Conservation (phyloP, 2,888 invertebrate species). For the Coenonympha arcania region DNA sequence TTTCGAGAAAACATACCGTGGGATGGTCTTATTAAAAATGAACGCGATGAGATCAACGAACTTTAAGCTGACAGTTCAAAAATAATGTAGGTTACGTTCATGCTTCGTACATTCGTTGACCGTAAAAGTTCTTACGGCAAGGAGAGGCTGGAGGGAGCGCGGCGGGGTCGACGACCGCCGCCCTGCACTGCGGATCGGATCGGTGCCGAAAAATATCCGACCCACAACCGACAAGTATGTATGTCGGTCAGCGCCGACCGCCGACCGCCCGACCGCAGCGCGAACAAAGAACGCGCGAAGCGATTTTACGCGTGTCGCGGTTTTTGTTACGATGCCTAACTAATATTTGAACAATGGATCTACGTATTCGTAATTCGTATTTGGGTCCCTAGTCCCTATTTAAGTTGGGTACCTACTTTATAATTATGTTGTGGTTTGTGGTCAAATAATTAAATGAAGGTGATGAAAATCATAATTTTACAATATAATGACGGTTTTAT, state of each 20-base stretch:
- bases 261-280: slow-evolving; percentile 54
- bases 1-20: slow-evolving; percentile 57
- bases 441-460: too few relatives aligned
- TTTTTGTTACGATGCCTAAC: slow-evolving; percentile 1
- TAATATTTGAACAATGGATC: neutral
- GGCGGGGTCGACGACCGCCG: slow-evolving; percentile 49
- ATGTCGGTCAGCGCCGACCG: slow-evolving; percentile 66
- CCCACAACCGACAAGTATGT: slow-evolving; percentile 60
- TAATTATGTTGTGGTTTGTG: too few relatives aligned
- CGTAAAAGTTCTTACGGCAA: slow-evolving; percentile 70
- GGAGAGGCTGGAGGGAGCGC: slow-evolving; percentile 38
- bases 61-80: slow-evolving; percentile 72
- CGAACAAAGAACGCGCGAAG: slow-evolving; percentile 55
- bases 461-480: too few relatives aligned
- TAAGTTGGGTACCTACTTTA: too few relatives aligned
- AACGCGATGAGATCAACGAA: slow-evolving; percentile 64
- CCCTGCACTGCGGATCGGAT: slow-evolving; percentile 58
- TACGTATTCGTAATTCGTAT: neutral
- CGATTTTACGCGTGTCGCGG: slow-evolving; percentile 10
- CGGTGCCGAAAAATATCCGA: slow-evolving; percentile 71
- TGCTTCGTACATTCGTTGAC: slow-evolving; percentile 68
- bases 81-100: slow-evolving; percentile 74
- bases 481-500: too few relatives aligned
- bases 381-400: too few relatives aligned
- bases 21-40: slow-evolving; percentile 67